Percentiles rank a stretch among this genome's conserved stretches.
phyloP scores from a whole-genome alignment of 2,888 invertebrate species.

The Limnephilus rhombicus region DNA sequence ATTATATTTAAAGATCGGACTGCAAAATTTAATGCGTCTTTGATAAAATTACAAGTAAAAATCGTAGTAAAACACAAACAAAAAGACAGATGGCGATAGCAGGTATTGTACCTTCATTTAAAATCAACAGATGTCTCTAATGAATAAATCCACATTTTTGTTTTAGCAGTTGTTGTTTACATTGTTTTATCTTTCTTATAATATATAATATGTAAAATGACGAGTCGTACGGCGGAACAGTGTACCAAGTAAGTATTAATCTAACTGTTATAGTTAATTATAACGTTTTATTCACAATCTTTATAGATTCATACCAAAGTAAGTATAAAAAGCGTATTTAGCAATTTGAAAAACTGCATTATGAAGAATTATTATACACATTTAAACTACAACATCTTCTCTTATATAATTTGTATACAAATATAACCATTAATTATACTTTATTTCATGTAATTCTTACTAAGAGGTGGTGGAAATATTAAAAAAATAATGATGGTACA shows the following conservation, averaged over 20 bases:
- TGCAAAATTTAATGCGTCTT: too few species aligned
- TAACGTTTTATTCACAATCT: constrained; percentile 17
- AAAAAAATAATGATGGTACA: neutral
- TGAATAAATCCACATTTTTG: neutral
- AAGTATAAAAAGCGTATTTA: constrained; percentile 49
- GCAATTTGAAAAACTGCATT: constrained; percentile 42
- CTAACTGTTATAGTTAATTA: neutral
- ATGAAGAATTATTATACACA: constrained; percentile 47
- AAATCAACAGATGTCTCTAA: neutral
- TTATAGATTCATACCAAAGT: constrained; percentile 47
- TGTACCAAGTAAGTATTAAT: neutral
- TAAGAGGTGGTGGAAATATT: constrained; percentile 14
- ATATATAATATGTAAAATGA: neutral
- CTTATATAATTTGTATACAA: constrained; percentile 35
- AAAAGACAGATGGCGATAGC: neutral
- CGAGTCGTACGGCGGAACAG: neutral
- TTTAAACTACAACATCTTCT: constrained; percentile 35
- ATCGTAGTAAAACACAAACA: neutral
- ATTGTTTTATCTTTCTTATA: neutral
- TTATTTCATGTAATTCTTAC: constrained; percentile 14
- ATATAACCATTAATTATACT: constrained; percentile 27
- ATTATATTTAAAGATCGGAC: neutral
- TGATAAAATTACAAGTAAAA: neutral
- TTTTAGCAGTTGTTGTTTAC: neutral
- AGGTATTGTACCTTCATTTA: neutral